Evolutionary conservation across 2,888 invertebrate genomes (phyloP).

Genomic region (Caenorhabditis drosophilae): DNA sequence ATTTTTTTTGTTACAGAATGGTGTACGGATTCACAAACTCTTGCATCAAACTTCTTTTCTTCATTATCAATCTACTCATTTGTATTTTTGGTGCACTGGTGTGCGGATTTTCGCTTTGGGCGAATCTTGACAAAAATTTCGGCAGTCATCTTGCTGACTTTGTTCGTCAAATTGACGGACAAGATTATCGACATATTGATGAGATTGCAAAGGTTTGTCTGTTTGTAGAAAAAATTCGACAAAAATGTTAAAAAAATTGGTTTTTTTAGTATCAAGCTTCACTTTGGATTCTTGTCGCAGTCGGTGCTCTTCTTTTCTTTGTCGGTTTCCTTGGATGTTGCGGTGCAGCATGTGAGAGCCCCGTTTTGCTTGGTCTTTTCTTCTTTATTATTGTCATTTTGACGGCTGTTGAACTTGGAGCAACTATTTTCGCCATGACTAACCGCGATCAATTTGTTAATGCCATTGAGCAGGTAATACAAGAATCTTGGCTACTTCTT

Average conservation of each 20-base stretch:
- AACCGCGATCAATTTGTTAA: conserved; percentile 57
- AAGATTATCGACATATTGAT: conserved; percentile 38
- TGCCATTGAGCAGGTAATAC: conserved; percentile 47
- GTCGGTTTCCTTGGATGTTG: conserved; percentile 68
- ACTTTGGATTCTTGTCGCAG: conserved; percentile 65
- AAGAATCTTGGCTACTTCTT: too few relatives aligned
- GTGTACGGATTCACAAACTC: conserved; percentile 62
- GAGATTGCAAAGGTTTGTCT: conserved; percentile 53
- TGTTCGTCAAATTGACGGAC: conserved; percentile 38
- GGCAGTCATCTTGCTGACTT: conserved; percentile 44
- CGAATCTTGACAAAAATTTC: conserved; percentile 65
- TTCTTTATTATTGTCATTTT: conserved; percentile 62
- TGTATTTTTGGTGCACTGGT: conserved; percentile 64
- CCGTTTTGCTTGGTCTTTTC: conserved; percentile 60
- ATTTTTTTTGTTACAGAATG: conserved; percentile 47
- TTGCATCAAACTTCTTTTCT: conserved; percentile 62
- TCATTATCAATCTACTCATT: conserved; percentile 59
- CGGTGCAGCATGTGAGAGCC: conserved; percentile 64
- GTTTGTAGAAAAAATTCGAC: neutral
- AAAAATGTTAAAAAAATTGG: neutral
- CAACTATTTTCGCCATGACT: conserved; percentile 56
- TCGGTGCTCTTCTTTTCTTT: conserved; percentile 63
- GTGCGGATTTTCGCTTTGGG: conserved; percentile 67
- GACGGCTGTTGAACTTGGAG: conserved; percentile 56
- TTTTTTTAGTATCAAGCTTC: conserved; percentile 66